phyloP scores from a whole-genome alignment of 2,888 invertebrate genomes.

The Amiota minor region DNA sequence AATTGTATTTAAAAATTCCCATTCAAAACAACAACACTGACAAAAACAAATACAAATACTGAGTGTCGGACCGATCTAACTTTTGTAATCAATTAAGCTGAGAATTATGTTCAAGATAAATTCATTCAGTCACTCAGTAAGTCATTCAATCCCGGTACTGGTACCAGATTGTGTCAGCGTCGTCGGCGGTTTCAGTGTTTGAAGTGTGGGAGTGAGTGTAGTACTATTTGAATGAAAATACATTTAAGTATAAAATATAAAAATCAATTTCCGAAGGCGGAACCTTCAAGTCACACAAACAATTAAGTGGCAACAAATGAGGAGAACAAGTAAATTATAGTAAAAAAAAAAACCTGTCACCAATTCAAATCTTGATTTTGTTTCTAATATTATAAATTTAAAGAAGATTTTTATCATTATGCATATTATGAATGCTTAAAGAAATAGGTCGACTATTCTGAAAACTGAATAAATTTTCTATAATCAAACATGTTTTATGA shows the following conservation, averaged over 20 bases:
- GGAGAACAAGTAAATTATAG: neutral
- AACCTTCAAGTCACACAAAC: slow-evolving; percentile 48
- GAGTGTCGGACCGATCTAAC: slow-evolving; percentile 39
- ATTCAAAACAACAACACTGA: no score
- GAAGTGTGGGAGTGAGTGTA: slow-evolving; percentile 49
- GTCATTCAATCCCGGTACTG: slow-evolving; percentile 35
- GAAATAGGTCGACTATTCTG: no score
- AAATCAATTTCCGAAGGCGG: slow-evolving; percentile 43
- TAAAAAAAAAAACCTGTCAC: no score
- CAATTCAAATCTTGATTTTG: no score
- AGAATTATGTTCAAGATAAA: slow-evolving; percentile 48
- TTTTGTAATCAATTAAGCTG: slow-evolving; percentile 57
- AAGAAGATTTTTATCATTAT: no score
- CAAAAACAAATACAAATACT: neutral
- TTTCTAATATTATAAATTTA: no score
- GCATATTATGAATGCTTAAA: no score
- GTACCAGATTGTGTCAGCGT: no score
- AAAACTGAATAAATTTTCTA: no score
- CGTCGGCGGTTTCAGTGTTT: neutral
- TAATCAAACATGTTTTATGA: no score
- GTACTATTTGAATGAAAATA: slow-evolving; percentile 4
- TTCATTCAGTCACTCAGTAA: no score
- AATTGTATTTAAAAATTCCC: slow-evolving; percentile 5
- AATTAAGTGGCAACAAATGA: slow-evolving; percentile 9
- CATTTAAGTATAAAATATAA: slow-evolving; percentile 38